These are phyloP conservation scores for Diorhabda carinulata DNA, from an alignment of 1,140 invertebrate species.

Conservation along the genomic window DNA sequence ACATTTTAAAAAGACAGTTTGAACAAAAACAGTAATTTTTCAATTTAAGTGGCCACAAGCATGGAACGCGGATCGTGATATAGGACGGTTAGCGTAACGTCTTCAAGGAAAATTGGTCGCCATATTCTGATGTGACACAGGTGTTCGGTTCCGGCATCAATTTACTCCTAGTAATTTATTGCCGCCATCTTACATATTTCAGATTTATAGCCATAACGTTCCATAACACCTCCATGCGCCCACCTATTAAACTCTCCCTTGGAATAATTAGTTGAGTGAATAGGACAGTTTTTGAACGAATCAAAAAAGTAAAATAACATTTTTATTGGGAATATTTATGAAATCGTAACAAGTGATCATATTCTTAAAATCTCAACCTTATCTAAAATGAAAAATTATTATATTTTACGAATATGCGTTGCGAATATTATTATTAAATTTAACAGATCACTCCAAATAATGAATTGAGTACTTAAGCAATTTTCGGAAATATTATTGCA, in stretches of 20 bases:
- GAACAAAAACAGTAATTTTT: background rate
- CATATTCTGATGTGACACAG: conserved; percentile 12
- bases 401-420: too few species aligned
- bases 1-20: too few species aligned
- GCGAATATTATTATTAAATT: too few species aligned
- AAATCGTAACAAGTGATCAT: too few species aligned
- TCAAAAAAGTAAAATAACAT: background rate
- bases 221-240: background rate
- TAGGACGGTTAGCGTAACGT: background rate
- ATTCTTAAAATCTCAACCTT: too few species aligned
- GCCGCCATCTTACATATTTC: conserved; percentile 19
- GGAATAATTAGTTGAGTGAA: background rate
- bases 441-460: too few species aligned
- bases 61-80: background rate
- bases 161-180: conserved; percentile 16
- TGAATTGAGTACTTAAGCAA: too few species aligned
- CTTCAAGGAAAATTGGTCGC: conserved; percentile 8
- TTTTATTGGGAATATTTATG: too few species aligned
- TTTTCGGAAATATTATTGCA: too few species aligned
- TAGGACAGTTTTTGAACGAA: background rate
- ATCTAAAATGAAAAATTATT: too few species aligned
- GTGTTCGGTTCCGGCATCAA: conserved; percentile 18
- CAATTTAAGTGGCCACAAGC: background rate
- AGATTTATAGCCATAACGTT: conserved; percentile 18
- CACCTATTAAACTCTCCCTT: background rate